Evolutionary conservation across 2,888 invertebrate species (phyloP), one percentile per base, ranked within the genome.

Genomic region (Siphonodentalium dalli): DNA sequence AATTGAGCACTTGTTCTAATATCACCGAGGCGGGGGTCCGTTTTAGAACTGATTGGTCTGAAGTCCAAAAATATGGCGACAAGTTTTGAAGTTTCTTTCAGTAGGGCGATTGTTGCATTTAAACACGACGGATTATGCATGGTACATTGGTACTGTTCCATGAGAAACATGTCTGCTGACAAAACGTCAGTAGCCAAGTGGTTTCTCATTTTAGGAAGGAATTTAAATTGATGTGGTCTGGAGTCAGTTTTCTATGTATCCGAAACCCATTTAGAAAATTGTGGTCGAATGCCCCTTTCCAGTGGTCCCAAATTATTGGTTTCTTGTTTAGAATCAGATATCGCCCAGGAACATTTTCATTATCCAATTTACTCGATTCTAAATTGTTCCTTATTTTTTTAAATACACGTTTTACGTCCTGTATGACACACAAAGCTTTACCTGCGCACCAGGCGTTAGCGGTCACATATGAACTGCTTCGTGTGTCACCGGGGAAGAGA

Each of bases 231-330:
- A 40, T 23, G 24, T 40, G 40, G 15, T 23, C 40, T 15, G 23
- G 24, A 40, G 40, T 5, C 8, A 40, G 24, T 24, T 40, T 40
- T 23, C 9, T 20, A 23, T 40, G 4, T n/a, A n/a, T n/a, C n/a
- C n/a, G n/a, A n/a, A n/a, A n/a, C n/a, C n/a, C n/a, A n/a, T n/a
- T n/a, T n/a, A n/a, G 3, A 40, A 23, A 23, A 40, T 40, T 40
- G 40, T 24, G 26, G 15, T 23, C 23, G 24, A 23, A 40, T 23
- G n/a, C 23, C 23, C 26, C 23, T 20, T 20, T 11, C 40, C 40
- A 40, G 40, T 40, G 40, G 15, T 40, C 40, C 40, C 40, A 40
- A 24, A 40, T 26, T 23, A 40, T 24, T 15, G 20, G 23, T 23
- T n/a, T 40, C 9, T 40, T 23, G 23, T 40, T 40, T 26, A 40